These are phyloP conservation scores for Ochlodes sylvanus DNA, from an alignment of 2,888 invertebrate genomes.

Conservation along the genomic window DNA sequence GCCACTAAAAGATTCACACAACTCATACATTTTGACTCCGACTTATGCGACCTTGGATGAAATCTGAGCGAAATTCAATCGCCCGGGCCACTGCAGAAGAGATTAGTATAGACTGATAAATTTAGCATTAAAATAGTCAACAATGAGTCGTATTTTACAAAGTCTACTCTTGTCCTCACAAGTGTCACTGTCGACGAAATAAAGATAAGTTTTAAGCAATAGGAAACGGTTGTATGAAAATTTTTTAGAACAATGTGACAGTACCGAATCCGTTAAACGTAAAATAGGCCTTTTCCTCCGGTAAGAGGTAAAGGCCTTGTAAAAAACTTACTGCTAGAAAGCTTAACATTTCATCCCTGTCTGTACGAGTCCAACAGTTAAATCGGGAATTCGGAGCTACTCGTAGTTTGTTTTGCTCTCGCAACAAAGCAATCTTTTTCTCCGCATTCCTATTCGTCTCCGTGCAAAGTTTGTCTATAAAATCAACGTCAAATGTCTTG, in stretches of 20 bases:
- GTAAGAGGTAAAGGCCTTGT: conserved; percentile 46
- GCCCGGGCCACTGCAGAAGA: conserved; percentile 47
- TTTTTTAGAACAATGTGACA: conserved; percentile 41
- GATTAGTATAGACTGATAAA: conserved; percentile 47
- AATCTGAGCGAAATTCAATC: conserved; percentile 46
- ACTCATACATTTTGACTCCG: conserved; percentile 45
- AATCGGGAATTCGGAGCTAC: conserved; percentile 26
- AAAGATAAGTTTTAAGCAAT: conserved; percentile 42
- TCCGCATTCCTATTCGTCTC: conserved; percentile 39
- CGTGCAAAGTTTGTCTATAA: conserved; percentile 45
- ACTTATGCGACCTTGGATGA: conserved; percentile 43
- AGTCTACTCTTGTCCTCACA: conserved; percentile 38
- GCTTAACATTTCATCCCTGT: conserved; percentile 41
- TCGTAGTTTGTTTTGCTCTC: conserved; percentile 36
- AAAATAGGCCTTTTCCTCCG: conserved; percentile 45
- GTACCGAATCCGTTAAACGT: conserved; percentile 45
- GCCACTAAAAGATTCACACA: conserved; percentile 47
- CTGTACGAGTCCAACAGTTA: conserved; percentile 40
- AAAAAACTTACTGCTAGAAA: conserved; percentile 45
- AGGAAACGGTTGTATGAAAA: conserved; percentile 47
- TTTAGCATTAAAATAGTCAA: conserved; percentile 45
- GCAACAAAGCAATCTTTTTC: conserved; percentile 35
- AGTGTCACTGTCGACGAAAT: conserved; percentile 45
- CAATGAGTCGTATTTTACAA: conserved; percentile 44
- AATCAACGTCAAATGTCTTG: conserved; percentile 41